Conservation (phyloP, 2,797 vertebrate species). For the Pelodytes ibericus region DNA sequence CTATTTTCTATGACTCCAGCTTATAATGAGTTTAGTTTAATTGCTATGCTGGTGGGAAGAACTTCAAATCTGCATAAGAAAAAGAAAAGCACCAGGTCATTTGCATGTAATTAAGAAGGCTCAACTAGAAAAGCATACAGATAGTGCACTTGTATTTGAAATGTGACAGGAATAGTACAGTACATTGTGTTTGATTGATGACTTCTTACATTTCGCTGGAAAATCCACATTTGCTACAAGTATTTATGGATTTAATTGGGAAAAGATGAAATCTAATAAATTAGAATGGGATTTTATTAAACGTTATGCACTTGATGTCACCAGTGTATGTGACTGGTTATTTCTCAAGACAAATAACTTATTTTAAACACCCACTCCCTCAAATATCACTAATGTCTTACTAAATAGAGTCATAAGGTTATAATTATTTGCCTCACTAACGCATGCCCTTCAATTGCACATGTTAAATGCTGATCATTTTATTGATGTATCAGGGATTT, state of each 20-base stretch:
- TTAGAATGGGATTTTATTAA: background rate
- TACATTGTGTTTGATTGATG: conserved; percentile 25
- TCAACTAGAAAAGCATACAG: background rate
- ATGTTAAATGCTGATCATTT: conserved; percentile 1
- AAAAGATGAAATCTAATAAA: background rate
- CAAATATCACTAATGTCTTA: background rate
- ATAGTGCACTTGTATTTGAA: conserved; percentile 6
- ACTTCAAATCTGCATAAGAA: conserved; percentile 35
- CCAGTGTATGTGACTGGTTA: background rate
- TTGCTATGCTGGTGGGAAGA: conserved; percentile 20
- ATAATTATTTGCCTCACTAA: conserved; percentile 27
- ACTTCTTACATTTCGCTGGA: background rate
- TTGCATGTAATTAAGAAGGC: conserved; percentile 32
- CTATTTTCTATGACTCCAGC: conserved; percentile 16
- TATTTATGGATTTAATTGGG: conserved; percentile 12
- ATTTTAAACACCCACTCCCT: conserved; percentile 3
- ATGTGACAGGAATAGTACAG: conserved; percentile 14
- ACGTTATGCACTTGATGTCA: background rate
- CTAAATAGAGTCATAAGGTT: conserved; percentile 8
- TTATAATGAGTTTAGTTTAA: conserved; percentile 33
- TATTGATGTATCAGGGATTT: background rate
- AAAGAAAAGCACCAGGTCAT: conserved; percentile 16
- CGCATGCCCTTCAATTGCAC: conserved; percentile 5
- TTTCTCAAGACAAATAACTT: conserved; percentile 6
- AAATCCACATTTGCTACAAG: conserved; percentile 4